Evolutionary conservation across 2,113 vertebrate genomes (phyloP), one percentile per base, ranked within the genome.

Genomic region (Thymallus thymallus): DNA sequence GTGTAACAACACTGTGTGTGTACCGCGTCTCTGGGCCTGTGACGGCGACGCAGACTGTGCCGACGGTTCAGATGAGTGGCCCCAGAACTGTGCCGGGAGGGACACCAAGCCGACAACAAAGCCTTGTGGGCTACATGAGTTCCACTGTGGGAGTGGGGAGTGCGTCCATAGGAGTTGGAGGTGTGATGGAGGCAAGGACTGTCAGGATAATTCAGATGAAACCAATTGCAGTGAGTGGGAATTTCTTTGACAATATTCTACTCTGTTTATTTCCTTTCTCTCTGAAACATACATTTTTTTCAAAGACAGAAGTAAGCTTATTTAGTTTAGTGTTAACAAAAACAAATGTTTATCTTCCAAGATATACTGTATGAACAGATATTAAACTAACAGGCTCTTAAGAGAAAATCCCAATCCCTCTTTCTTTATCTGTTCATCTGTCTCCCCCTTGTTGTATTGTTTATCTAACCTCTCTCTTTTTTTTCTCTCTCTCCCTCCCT

Each of bases 11-110:
- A 76, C 89, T 0, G 64, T 76, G 55, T 98, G 96, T 14, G 84
- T 98, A 9, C 93, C 91, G 0, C 24, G 56, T 0, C 7, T 83
- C 0, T 97, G 95, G 96, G 85, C 71, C 60, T 98, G 96, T 0
- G 95, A 98, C 3, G 90, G 91, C 0, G 95, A 95, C 4, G 0
- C 0, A 0, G 96, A 97, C 86, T 98, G 96, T 20, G 0, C 58
- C 0, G 96, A 97, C 0, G 91, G 92, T 16, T 96, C 95, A 0
- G 96, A 98, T 0, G 96, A 98, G 90, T 92, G 92, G 87, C 89
- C 88, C 0, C 35, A 86, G 79, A 83, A 22, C 84, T 98, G 96
- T 5, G 76, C 5, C 0, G 82, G 26, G 0, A 74, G 2, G 0
- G 0, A 60, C 3, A 30, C 6, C 0, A 7, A 60, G 0, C 0